Base-by-base conservation (phyloP, 2,797 vertebrate genomes). In the Ptychobarbus kaznakovi region DNA sequence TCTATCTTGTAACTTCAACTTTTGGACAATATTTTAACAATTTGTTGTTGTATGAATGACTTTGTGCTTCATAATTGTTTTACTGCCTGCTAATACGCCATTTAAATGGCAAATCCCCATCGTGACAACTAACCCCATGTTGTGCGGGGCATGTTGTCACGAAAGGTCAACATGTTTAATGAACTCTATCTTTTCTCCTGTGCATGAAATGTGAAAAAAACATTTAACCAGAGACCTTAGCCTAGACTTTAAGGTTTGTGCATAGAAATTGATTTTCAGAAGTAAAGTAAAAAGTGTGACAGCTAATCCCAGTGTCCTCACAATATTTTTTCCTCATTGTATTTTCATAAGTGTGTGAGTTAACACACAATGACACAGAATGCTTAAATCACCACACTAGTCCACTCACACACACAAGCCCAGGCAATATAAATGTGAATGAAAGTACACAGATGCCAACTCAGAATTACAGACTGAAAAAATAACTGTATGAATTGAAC, bases 401-500 rank as follows among this genome's bases (percentile, higher is more conserved):
- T 46, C 76, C 72, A 70, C 72, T 11, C 51, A 49, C 58, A 70
- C 56, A 70, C 46, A 42, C 8, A 2, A 78, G 25, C n/a, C 35
- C 74, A 65, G 3, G 18, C 32, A 5, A 53, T 61, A 40, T 25
- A 73, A 56, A 79, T 38, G 32, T 58, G 68, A 85, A 65, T 73
- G 8, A 58, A 63, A 44, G 70, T 51, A 82, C 16, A 74, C 35
- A 74, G 58, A 87, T 69, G 35, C 28, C 53, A 63, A 25, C 22
- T 20, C 6, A 42, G 63, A 46, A 80, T 49, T 22, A 49, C 20
- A 84, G 58, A 73, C 40, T n/a, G 70, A 74, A 89, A 86, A 92
- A 93, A 94, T 93, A 90, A 90, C 91, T 92, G 89, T 92, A 91
- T 92, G 91, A 94, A 95, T 93, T 92, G 90, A 94, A 94, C 90